Base-by-base conservation (phyloP, 2,888 invertebrate species). In the Antheraea yamamai region DNA sequence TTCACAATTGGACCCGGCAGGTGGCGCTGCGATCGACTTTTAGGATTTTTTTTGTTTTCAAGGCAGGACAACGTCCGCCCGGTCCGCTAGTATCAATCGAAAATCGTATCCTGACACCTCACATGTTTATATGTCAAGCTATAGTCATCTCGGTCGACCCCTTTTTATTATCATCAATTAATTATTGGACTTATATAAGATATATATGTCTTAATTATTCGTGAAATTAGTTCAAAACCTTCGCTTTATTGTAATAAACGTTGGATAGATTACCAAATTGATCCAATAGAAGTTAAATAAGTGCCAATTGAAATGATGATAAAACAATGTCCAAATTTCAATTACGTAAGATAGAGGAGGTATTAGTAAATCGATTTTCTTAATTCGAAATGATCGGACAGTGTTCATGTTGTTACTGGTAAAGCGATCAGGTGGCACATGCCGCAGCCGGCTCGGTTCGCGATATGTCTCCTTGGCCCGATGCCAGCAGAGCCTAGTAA, bases 401-500 rank as follows among this genome's bases (percentile, higher is more conserved):
- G 23, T 52, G 30, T 73, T 39, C n/a, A 39, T 7, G 12, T 39
- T 70, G n/a, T 70, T n/a, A 26, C 39, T 20, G 20, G 39, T 70
- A 70, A 39, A 82, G 77, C 79, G 82, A 79, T 80, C 81, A 82
- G 81, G 81, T 83, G 85, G 84, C 82, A 82, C 85, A 84, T 84
- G 82, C 81, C 73, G 80, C 78, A 80, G 52, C 58, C 81, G 81
- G 82, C 80, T 81, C 81, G 79, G 83, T 88, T 58, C 61, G 61
- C 61, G n/a, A 12, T 61, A 61, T 61, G 23, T 61, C 23, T 12
- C 61, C 61, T 23, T 91, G 90, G 89, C 85, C 74, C 78, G 52
- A 73, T 87, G 90, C 90, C 90, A 90, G 83, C 90, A 90, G 83
- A 78, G 78, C 81, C 85, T 85, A 87, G 85, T 84, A 84, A 85